These are phyloP conservation scores for Heliconius melpomene DNA, from an alignment of 1,140 invertebrate species.

Conservation along the genomic window DNA sequence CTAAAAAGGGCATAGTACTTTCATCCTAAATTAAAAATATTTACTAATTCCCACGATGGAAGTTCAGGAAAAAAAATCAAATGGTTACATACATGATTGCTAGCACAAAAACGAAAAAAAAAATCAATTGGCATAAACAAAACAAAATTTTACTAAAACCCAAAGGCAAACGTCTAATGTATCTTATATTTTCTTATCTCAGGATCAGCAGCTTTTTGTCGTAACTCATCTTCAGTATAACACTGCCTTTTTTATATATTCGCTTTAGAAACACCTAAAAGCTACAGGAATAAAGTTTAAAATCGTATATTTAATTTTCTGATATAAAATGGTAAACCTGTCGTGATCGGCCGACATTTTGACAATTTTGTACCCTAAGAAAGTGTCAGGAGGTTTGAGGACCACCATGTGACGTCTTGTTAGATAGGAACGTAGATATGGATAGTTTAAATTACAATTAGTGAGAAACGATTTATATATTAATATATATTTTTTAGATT, in stretches of 20 bases:
- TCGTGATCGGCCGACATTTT: slow-evolving; percentile 72
- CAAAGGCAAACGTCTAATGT: slow-evolving; percentile 39
- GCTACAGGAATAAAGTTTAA: slow-evolving; percentile 21
- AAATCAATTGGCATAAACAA: slow-evolving; percentile 19
- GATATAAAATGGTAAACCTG: slow-evolving; percentile 46
- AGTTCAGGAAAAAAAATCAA: neutral
- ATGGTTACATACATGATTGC: neutral
- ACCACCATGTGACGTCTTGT: slow-evolving; percentile 65
- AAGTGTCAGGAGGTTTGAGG: slow-evolving; percentile 68
- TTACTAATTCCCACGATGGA: neutral
- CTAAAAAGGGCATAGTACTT: no score
- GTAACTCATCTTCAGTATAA: slow-evolving; percentile 41
- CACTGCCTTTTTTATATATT: neutral
- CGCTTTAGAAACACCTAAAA: neutral
- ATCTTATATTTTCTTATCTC: slow-evolving; percentile 54
- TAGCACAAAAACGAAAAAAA: neutral
- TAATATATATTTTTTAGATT: no score
- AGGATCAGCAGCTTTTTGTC: slow-evolving; percentile 58
- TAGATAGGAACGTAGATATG: slow-evolving; percentile 58
- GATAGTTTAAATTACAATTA: slow-evolving; percentile 76
- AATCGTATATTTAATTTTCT: slow-evolving; percentile 16
- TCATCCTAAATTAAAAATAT: neutral
- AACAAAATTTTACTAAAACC: slow-evolving; percentile 22
- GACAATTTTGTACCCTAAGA: slow-evolving; percentile 71
- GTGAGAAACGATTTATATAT: slow-evolving; percentile 49